These are phyloP conservation scores for Crossaster papposus DNA, from an alignment of 53 echinoderm and acorn worm species.

Conservation along the genomic window DNA sequence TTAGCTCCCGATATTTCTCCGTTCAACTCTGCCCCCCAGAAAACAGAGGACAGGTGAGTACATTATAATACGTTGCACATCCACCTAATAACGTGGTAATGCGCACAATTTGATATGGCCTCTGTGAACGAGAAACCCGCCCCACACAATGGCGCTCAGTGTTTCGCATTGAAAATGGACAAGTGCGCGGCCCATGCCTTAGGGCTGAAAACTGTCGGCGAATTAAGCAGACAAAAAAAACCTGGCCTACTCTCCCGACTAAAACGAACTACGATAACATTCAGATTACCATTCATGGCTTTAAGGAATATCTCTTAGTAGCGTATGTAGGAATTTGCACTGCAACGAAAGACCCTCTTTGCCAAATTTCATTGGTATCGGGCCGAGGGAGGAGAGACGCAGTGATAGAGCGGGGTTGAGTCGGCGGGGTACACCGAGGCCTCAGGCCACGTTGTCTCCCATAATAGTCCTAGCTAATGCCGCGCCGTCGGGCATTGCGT, in stretches of 20 bases:
- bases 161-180: slow-evolving; percentile 47
- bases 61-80: slow-evolving; percentile 55
- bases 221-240: slow-evolving; percentile 35
- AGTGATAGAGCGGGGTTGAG: background rate
- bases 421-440: background rate
- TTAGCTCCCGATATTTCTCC: slow-evolving; percentile 43
- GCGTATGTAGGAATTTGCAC: slow-evolving; percentile 3
- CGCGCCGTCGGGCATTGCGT: slow-evolving; percentile 3
- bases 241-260: background rate
- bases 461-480: background rate
- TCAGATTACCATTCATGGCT: slow-evolving; percentile 49
- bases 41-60: slow-evolving; percentile 45
- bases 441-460: background rate
- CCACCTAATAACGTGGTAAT: slow-evolving; percentile 49
- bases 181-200: slow-evolving; percentile 45
- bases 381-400: background rate
- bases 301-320: slow-evolving; percentile 5
- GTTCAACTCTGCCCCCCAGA: slow-evolving; percentile 32
- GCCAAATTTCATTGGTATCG: background rate
- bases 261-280: slow-evolving; percentile 26
- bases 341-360: background rate
- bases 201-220: slow-evolving; percentile 38
- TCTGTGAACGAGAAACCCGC: slow-evolving; percentile 8
- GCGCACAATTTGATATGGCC: slow-evolving; percentile 38
- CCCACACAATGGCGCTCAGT: slow-evolving; percentile 49